Evolutionary conservation across 2,797 vertebrate genomes (phyloP), one percentile per base, ranked within the genome.

Genomic region (Poeciliopsis turneri): DNA sequence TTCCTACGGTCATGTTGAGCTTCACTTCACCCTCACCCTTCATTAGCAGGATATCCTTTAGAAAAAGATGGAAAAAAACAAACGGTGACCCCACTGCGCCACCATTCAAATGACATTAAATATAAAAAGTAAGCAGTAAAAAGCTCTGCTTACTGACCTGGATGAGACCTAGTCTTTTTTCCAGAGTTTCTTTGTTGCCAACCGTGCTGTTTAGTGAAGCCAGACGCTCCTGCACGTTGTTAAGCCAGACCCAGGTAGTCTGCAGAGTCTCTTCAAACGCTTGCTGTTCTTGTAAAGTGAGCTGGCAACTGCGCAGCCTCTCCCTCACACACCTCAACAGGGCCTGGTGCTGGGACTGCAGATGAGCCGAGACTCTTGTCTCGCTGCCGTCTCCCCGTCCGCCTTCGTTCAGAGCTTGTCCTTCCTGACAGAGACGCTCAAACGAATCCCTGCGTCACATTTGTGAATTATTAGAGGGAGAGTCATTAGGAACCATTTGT

Each of bases 21-120:
- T 98, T 99, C 61, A 99, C 97, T 78, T 99, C 98, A 3, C 98
- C 98, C 30, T 99, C 98, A 0, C 98, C 98, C 90, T 98, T 99
- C 96, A 98, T 96, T 78, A 99, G 92, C 74, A 99, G 92, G 82
- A 99, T 97, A 55, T 99, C 98, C 98, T 99, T 66, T 11, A 70
- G 68, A 16, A 75, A 69, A 75, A 66, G 72, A 83, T 36, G 69
- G 4, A 76, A 72, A 23, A 30, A 36, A 5, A 25, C 23, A 10
- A 71, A 61, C 11, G 28, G 51, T 61, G 4, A 18, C 5, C 36
- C 51, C 78, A 64, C 57, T 16, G 33, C 2, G 25, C 36, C 33
- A 55, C 68, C 0, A 39, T 53, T 47, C 28, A 12, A 36, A 11
- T 41, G 33, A 33, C 53, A 25, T 45, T 0, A 49, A 43, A 43